A percentile compares a stretch with the other conserved stretches of the same genome.
phyloP scores from a whole-genome alignment of 2,113 vertebrate genomes.

The Tachysurus vachellii region DNA sequence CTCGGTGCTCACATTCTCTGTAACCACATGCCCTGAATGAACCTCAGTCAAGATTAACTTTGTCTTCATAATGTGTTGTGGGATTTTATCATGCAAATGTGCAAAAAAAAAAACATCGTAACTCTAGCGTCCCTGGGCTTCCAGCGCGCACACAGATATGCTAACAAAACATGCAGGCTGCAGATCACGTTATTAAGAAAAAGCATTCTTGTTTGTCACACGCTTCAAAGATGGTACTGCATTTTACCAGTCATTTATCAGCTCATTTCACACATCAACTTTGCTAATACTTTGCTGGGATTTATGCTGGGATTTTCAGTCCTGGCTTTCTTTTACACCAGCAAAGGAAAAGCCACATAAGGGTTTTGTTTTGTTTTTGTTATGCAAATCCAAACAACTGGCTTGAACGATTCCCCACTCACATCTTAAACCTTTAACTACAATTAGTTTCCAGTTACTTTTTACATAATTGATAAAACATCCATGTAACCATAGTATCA shows the following conservation, averaged over 20 bases:
- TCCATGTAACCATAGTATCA: not conserved
- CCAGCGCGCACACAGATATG: not conserved
- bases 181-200: not conserved
- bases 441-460: not conserved
- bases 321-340: not conserved
- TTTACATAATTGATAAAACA: not conserved
- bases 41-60: conserved; percentile 9
- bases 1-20: not conserved
- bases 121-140: not conserved
- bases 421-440: not conserved
- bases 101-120: not conserved
- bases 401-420: not conserved
- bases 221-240: not conserved
- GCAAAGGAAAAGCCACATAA: not conserved
- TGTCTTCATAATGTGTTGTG: conserved; percentile 1
- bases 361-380: no score
- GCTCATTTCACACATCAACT: no score
- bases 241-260: not conserved
- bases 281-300: not conserved
- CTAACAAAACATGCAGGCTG: not conserved
- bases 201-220: not conserved
- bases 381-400: not conserved
- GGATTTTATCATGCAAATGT: not conserved
- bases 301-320: not conserved
- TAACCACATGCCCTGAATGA: not conserved